These are phyloP conservation scores for Epistrophe grossulariae DNA, from an alignment of 2,888 invertebrate genomes.

Conservation along the genomic window DNA sequence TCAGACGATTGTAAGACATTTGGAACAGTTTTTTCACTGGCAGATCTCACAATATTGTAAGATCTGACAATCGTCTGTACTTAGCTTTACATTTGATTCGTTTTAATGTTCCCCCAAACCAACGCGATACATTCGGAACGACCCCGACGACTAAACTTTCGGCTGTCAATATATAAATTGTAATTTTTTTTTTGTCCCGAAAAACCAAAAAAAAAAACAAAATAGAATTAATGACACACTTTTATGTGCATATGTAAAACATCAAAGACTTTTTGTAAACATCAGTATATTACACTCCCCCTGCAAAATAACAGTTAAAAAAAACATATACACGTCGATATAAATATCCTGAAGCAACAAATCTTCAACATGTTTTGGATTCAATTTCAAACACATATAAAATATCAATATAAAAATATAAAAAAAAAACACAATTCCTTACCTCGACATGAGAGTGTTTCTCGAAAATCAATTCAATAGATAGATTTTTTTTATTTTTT, in stretches of 20 bases:
- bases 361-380: background rate
- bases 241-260: background rate
- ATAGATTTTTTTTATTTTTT: background rate
- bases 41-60: too few species aligned
- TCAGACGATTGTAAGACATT: too few species aligned
- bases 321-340: background rate
- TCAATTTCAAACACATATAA: background rate
- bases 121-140: too few species aligned
- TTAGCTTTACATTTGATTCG: too few species aligned
- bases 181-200: background rate
- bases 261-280: slow-evolving; percentile 1
- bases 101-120: too few species aligned
- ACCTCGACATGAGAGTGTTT: background rate
- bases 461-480: background rate
- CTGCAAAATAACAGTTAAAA: background rate
- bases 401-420: background rate
- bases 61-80: too few species aligned
- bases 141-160: too few species aligned
- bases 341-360: background rate
- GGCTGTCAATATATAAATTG: background rate
- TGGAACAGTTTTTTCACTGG: too few species aligned
- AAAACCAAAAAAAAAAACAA: background rate
- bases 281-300: background rate
- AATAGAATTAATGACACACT: background rate
- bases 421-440: background rate